phyloP scores from a whole-genome alignment of 2,113 vertebrate genomes.

The Murina feae region DNA sequence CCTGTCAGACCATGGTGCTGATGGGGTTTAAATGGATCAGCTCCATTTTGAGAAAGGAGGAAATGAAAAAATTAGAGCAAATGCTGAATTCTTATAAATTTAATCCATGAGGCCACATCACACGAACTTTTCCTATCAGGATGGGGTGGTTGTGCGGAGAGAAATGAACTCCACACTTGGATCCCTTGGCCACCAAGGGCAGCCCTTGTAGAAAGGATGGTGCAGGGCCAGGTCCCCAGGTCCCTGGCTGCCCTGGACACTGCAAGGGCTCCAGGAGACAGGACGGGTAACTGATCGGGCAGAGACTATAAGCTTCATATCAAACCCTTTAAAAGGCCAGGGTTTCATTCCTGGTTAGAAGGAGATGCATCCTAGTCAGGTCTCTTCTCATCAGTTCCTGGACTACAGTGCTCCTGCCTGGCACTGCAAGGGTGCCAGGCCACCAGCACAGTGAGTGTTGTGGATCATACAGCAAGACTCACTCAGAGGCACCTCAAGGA shows the following conservation, averaged over 20 bases:
- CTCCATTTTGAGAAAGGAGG: neutral
- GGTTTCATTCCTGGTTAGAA: neutral
- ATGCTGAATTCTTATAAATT: conserved; percentile 35
- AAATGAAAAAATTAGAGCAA: conserved; percentile 37
- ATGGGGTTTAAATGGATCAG: conserved; percentile 37
- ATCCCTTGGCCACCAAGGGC: neutral
- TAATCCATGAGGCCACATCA: neutral
- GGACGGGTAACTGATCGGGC: accelerated
- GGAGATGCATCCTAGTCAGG: neutral
- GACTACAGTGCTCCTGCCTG: neutral
- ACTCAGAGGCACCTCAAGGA: neutral
- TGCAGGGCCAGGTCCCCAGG: neutral
- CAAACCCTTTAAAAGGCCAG: neutral
- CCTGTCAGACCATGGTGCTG: neutral
- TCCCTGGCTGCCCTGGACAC: too few species aligned
- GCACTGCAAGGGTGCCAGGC: neutral
- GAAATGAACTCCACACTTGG: neutral
- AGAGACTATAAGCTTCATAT: neutral
- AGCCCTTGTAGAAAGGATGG: neutral
- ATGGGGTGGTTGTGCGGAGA: accelerated
- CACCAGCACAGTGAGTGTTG: accelerated
- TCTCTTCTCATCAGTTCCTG: too few species aligned
- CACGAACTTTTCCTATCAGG: neutral
- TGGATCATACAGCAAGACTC: neutral
- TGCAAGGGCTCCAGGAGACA: neutral